A percentile compares a stretch with the other conserved stretches of the same genome.
phyloP scores from a whole-genome alignment of 2,888 invertebrate genomes.

The Epinotia bilunana region DNA sequence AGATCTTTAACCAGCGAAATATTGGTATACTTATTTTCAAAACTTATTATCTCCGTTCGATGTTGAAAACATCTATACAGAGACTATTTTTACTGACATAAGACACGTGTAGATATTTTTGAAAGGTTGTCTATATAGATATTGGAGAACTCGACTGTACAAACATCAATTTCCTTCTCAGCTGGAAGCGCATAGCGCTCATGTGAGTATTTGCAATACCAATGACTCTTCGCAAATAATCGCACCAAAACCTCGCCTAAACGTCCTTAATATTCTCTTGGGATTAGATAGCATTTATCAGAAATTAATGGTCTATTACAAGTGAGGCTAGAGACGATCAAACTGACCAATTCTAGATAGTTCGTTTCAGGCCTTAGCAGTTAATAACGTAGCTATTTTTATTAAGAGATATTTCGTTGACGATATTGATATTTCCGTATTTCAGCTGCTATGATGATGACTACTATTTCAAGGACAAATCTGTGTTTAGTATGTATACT shows the following conservation, averaged over 20 bases:
- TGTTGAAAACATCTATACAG: no score
- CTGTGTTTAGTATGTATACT: no score
- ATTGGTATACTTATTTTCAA: no score
- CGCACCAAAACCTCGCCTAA: background rate
- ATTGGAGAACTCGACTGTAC: no score
- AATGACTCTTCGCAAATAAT: conserved; percentile 10
- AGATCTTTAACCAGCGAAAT: no score
- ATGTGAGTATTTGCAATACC: background rate
- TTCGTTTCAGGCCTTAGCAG: background rate
- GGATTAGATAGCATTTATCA: conserved; percentile 5
- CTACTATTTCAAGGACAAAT: no score
- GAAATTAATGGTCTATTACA: conserved; percentile 1
- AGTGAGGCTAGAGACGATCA: background rate
- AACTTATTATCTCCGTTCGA: no score
- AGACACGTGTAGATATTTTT: no score
- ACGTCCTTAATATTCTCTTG: background rate
- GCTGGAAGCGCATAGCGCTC: background rate
- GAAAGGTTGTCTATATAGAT: no score
- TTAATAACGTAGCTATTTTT: background rate
- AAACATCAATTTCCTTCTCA: conserved; percentile 1
- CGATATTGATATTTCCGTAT: no score
- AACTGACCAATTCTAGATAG: background rate
- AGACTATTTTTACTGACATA: no score
- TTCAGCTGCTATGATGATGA: no score
- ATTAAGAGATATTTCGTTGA: background rate